A percentile compares a stretch with the other conserved stretches of the same genome.
phyloP scores from a whole-genome alignment of 2,888 invertebrate genomes.

The Octonoba sinensis region DNA sequence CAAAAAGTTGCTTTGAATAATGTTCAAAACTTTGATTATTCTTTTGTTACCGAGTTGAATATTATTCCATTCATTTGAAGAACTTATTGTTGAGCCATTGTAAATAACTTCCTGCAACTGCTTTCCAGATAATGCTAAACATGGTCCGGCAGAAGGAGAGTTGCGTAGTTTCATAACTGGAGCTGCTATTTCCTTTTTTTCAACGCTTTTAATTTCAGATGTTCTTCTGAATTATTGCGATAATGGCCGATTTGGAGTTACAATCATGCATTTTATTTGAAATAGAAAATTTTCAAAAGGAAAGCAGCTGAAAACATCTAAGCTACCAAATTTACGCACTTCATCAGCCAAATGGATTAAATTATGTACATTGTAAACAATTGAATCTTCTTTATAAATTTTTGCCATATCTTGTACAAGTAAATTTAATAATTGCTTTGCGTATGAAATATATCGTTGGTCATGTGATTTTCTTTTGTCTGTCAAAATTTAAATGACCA shows the following conservation, averaged over 20 bases:
- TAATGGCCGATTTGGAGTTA: not conserved
- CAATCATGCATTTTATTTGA: slow-evolving; percentile 1
- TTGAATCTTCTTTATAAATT: not conserved
- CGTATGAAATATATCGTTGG: not conserved
- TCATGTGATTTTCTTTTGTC: not conserved
- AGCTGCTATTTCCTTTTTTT: too few relatives aligned
- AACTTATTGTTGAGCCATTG: too few relatives aligned
- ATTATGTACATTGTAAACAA: slow-evolving; percentile 17
- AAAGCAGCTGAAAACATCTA: slow-evolving; percentile 17
- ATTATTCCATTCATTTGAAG: too few relatives aligned
- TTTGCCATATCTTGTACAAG: slow-evolving; percentile 3
- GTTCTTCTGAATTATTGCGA: slow-evolving; percentile 12
- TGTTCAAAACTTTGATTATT: too few relatives aligned
- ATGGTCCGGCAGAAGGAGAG: too few relatives aligned
- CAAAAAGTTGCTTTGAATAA: too few relatives aligned
- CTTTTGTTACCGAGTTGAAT: too few relatives aligned
- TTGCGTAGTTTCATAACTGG: too few relatives aligned
- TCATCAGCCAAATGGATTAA: slow-evolving; percentile 24
- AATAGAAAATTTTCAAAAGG: slow-evolving; percentile 21
- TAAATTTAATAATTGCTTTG: slow-evolving; percentile 5
- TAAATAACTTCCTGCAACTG: too few relatives aligned
- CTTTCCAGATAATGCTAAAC: too few relatives aligned
- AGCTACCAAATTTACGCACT: not conserved
- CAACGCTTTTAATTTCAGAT: not conserved
- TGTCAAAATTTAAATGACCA: slow-evolving; percentile 1